Conservation (phyloP, 2,113 vertebrate genomes). For the Aphyosemion australe region DNA sequence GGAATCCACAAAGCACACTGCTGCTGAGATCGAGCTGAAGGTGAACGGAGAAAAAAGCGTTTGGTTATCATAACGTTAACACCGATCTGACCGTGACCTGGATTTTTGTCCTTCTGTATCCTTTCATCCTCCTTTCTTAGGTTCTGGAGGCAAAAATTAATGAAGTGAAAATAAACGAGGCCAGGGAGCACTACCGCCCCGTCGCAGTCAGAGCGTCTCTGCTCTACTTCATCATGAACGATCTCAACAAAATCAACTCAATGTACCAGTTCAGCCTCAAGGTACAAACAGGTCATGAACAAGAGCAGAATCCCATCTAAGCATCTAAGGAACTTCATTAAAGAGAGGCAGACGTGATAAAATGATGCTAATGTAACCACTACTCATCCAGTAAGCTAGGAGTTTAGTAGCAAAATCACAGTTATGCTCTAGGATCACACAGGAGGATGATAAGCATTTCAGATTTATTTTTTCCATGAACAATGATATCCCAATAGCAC, state of each 20-base stretch:
- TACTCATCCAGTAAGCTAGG: no score
- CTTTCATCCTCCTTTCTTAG: slow-evolving; percentile 43
- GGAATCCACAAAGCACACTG: slow-evolving; percentile 82
- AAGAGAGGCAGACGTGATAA: background rate
- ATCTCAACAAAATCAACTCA: slow-evolving; percentile 86
- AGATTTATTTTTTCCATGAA: no score
- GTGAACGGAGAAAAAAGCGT: slow-evolving; percentile 22
- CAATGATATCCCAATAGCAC: no score
- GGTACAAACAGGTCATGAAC: slow-evolving; percentile 49
- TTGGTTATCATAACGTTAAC: no score
- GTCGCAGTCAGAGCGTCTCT: slow-evolving; percentile 81
- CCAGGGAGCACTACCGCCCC: slow-evolving; percentile 79
- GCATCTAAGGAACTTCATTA: background rate
- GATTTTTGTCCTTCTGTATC: background rate
- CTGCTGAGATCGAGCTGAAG: slow-evolving; percentile 83
- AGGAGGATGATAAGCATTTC: no score
- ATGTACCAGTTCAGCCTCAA: slow-evolving; percentile 87
- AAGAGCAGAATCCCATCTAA: background rate
- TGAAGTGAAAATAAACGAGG: slow-evolving; percentile 83
- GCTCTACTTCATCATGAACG: slow-evolving; percentile 85
- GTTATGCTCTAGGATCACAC: no score
- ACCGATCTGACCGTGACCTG: no score
- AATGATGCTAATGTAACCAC: no score
- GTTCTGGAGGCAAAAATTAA: slow-evolving; percentile 83
- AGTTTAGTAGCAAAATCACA: no score